These are phyloP conservation scores for Yponomeuta cagnagella DNA, from an alignment of 2,888 invertebrate genomes.

Conservation along the genomic window DNA sequence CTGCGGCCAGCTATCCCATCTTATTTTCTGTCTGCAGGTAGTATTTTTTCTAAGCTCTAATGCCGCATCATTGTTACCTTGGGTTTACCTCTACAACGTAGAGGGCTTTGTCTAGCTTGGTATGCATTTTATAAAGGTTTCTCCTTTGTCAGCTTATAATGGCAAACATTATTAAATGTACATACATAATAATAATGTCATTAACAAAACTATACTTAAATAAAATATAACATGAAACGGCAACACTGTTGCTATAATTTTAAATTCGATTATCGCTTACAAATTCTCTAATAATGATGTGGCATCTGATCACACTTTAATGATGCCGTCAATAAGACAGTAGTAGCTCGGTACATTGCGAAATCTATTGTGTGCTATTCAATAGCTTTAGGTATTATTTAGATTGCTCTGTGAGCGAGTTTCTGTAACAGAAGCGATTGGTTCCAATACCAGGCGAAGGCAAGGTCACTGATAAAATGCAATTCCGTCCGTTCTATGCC, in stretches of 20 bases:
- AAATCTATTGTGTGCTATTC: neutral
- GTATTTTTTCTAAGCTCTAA: conserved; percentile 39
- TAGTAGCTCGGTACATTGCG: neutral
- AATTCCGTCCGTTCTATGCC: neutral
- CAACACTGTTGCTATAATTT: neutral
- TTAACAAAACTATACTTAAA: neutral
- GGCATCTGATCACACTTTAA: conserved; percentile 1
- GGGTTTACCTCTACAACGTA: neutral
- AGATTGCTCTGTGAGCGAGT: neutral
- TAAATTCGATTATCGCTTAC: neutral
- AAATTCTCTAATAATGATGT: neutral
- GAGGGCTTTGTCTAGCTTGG: neutral
- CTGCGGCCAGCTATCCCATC: neutral
- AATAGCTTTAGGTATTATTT: neutral
- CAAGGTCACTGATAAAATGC: neutral
- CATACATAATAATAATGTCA: neutral
- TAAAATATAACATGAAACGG: neutral
- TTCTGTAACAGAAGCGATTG: conserved; percentile 3
- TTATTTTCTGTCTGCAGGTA: conserved; percentile 36
- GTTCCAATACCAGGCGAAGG: neutral
- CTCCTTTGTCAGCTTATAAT: neutral
- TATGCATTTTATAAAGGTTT: neutral
- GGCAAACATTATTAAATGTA: neutral
- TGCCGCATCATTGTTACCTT: neutral
- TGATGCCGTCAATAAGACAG: neutral